Evolutionary conservation across 1,140 invertebrate genomes (phyloP), one percentile per base, ranked within the genome.

Genomic region (Drosophila kohkoa): DNA sequence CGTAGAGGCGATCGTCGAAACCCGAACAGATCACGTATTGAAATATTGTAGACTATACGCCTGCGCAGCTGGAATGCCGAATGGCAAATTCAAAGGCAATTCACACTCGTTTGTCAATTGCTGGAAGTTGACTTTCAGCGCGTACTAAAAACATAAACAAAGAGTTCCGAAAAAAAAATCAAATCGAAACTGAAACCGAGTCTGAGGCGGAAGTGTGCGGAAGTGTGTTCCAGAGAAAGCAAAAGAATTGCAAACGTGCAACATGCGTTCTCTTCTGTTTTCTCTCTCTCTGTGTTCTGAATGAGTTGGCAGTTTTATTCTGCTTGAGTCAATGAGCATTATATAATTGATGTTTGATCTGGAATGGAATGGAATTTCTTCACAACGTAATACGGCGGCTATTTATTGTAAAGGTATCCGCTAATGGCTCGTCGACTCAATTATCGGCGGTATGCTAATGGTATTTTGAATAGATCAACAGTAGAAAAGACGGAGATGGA

Each of bases 371-470:
- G 35, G 52, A 81, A 75, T 76, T 76, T 71, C 80, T 76, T 71
- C 80, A 88, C 86, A 86, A 88, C 80, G 85, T 89, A 89, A 89
- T 90, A 75, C 85, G 75, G 85, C 81, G 57, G 85, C 85, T 85
- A 38, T 85, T 88, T 81, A 72, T 70, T 5, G 35, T 6, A 38
- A 20, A 16, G 32, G 16, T 65, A 71, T 82, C 51, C 62, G 85
- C 85, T 89, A 89, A 89, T 89, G 86, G 85, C 63, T 71, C 15
- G 35, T 48, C 69, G 71, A 74, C 71, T 72, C 75, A 89, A 89
- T 89, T 89, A 89, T 85, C 85, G 66, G 25, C 68, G 64, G 69
- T 90, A 85, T 89, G 85, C 85, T 89, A 89, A 89, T 89, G 85
- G 85, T 60, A 55, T 90, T 89, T 88, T 88, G 74, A 88, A 88